A percentile compares a stretch with the other conserved stretches of the same genome.
Conservation (phyloP, 2,797 vertebrate genomes). For the Spinibarbus caldwelli region DNA sequence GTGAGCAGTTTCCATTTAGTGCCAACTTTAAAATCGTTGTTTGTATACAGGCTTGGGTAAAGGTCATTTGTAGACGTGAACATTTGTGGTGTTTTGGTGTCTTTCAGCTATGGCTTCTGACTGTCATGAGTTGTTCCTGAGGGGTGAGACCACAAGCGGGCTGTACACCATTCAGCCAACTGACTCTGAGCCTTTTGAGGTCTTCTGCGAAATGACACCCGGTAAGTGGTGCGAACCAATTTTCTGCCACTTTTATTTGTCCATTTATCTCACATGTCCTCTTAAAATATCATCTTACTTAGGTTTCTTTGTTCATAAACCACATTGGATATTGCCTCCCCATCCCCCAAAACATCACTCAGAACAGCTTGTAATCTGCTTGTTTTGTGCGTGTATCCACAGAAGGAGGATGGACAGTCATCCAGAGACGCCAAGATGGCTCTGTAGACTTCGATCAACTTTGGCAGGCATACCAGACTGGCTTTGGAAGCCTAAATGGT, state of each 20-base stretch:
- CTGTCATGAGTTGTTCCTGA: slow-evolving; percentile 89
- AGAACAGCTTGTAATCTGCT: slow-evolving; percentile 14
- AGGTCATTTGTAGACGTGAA: background rate
- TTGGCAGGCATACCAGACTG: slow-evolving; percentile 90
- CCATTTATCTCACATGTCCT: background rate
- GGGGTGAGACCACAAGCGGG: slow-evolving; percentile 83
- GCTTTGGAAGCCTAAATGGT: slow-evolving; percentile 91
- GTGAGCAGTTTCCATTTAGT: background rate
- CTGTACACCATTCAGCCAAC: slow-evolving; percentile 87
- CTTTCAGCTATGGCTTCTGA: slow-evolving; percentile 79
- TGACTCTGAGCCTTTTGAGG: slow-evolving; percentile 81
- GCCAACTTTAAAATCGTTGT: background rate
- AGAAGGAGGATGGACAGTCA: slow-evolving; percentile 94
- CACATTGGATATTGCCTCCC: no score
- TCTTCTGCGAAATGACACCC: slow-evolving; percentile 88
- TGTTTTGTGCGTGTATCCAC: slow-evolving; percentile 15
- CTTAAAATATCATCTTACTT: background rate
- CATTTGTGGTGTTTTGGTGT: slow-evolving; percentile 35
- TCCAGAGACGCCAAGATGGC: slow-evolving; percentile 90
- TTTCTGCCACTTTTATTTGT: background rate
- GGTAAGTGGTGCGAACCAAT: slow-evolving; percentile 74
- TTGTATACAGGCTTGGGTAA: background rate
- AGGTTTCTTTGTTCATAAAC: background rate
- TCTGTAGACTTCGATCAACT: slow-evolving; percentile 92
- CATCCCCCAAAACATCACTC: background rate